phyloP scores from a whole-genome alignment of 2,113 vertebrate species.

The Symphodus melops region DNA sequence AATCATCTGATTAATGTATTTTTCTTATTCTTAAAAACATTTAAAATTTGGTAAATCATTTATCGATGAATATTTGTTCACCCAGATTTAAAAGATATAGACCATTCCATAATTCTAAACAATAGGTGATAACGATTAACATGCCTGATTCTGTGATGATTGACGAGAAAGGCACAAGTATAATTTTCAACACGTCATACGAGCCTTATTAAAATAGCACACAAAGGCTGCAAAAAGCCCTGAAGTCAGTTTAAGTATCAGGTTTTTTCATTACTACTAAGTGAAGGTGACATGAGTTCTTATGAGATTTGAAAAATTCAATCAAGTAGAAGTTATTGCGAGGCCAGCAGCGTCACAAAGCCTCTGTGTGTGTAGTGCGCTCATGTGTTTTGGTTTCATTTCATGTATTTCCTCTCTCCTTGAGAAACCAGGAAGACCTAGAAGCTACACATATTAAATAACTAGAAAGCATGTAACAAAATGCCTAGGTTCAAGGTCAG shows the following conservation, averaged over 20 bases:
- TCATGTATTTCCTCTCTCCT: not conserved
- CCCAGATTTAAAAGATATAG: too few relatives aligned
- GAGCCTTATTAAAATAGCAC: too few relatives aligned
- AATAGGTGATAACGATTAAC: not conserved
- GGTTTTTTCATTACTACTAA: constrained; percentile 5
- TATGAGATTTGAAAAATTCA: constrained; percentile 18
- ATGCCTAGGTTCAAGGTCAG: too few relatives aligned
- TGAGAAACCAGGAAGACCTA: not conserved
- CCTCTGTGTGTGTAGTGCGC: constrained; percentile 4
- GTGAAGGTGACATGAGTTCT: not conserved
- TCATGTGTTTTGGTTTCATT: not conserved
- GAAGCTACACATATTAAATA: too few relatives aligned
- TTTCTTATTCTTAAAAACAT: too few relatives aligned
- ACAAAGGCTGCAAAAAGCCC: not conserved
- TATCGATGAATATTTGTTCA: too few relatives aligned
- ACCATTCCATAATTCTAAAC: too few relatives aligned
- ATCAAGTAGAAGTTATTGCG: constrained; percentile 26
- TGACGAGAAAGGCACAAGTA: not conserved
- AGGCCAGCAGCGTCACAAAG: not conserved
- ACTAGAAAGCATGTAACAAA: too few relatives aligned
- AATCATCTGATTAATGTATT: too few relatives aligned
- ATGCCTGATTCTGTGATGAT: constrained; percentile 18
- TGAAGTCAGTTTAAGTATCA: not conserved
- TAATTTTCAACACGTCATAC: constrained; percentile 7
- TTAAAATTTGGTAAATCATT: too few relatives aligned